Percentiles rank a stretch among this genome's conserved stretches.
Evolutionary conservation across 2,888 invertebrate species (phyloP).

Genomic region (Eilema griseolum): DNA sequence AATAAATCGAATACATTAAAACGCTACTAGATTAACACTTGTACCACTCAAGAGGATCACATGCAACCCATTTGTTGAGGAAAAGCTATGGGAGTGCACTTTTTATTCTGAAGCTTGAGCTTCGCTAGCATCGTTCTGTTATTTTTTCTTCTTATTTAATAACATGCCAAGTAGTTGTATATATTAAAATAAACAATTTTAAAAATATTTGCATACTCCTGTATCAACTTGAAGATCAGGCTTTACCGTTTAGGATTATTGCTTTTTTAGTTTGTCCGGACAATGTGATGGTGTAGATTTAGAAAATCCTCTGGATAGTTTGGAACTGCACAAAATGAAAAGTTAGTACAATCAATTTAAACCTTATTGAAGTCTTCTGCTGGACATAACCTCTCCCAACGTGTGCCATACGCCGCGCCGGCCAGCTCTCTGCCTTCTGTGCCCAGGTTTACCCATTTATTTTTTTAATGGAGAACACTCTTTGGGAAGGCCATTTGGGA

Average conservation of each 20-base stretch:
- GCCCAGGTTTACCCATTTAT: neutral
- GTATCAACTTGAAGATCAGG: neutral
- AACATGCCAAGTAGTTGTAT: constrained; percentile 21
- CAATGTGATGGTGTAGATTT: no score
- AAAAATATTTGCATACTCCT: neutral
- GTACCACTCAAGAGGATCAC: constrained; percentile 63
- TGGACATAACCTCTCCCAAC: neutral
- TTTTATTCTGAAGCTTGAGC: constrained; percentile 68
- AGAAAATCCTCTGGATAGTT: no score
- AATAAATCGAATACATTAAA: neutral
- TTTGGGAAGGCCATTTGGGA: no score
- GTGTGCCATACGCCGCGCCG: no score
- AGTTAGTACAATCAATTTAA: no score
- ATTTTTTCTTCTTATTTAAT: constrained; percentile 53
- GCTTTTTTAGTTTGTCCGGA: neutral
- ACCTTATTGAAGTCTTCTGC: neutral
- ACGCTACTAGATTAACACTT: constrained; percentile 41
- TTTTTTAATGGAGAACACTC: no score
- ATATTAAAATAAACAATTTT: neutral
- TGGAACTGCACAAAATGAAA: no score
- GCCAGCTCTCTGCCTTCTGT: neutral
- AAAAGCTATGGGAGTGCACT: constrained; percentile 74
- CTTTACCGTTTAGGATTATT: neutral
- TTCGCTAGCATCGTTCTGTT: constrained; percentile 57
- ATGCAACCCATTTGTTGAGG: constrained; percentile 76